Conservation (phyloP, 2,888 invertebrate species). For the Ophion ventricosus region DNA sequence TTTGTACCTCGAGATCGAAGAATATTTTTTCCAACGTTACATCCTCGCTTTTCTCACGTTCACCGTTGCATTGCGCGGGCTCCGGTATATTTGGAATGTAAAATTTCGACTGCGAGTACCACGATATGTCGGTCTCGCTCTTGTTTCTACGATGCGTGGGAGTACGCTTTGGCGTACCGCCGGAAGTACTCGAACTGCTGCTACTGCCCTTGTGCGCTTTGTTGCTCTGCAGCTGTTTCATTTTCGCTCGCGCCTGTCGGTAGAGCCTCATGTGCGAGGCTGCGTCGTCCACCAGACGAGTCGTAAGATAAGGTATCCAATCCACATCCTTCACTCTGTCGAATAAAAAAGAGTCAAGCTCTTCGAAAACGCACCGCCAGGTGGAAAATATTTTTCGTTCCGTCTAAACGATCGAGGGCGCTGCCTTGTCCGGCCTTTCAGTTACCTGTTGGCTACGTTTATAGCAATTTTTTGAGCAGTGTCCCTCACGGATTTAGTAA, state of each 20-base stretch:
- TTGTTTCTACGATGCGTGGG: conserved; percentile 88
- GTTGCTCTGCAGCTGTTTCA: conserved; percentile 75
- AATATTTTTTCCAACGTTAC: conserved; percentile 89
- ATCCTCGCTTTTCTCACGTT: conserved; percentile 75
- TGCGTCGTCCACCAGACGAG: conserved; percentile 94
- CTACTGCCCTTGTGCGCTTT: conserved; percentile 76
- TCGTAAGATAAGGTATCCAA: conserved; percentile 95
- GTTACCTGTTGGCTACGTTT: conserved; percentile 85
- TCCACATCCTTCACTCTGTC: conserved; percentile 91
- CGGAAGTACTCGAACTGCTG: conserved; percentile 78
- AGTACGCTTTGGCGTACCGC: conserved; percentile 82
- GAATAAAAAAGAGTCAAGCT: background rate
- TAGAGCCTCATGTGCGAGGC: conserved; percentile 95
- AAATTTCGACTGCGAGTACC: conserved; percentile 88
- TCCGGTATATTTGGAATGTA: conserved; percentile 83
- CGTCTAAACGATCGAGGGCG: no score
- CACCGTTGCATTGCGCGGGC: conserved; percentile 75
- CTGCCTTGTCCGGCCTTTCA: background rate
- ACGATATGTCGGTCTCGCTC: conserved; percentile 89
- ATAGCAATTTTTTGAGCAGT: conserved; percentile 89
- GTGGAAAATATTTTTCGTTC: background rate
- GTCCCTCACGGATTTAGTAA: conserved; percentile 88
- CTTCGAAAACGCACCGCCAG: no score
- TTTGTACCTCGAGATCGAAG: conserved; percentile 94
- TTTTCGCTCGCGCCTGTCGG: conserved; percentile 88